Percentiles rank a stretch among this genome's conserved stretches.
Evolutionary conservation across 2,113 vertebrate species (phyloP).

Genomic region (Psilopsiagon aymara): DNA sequence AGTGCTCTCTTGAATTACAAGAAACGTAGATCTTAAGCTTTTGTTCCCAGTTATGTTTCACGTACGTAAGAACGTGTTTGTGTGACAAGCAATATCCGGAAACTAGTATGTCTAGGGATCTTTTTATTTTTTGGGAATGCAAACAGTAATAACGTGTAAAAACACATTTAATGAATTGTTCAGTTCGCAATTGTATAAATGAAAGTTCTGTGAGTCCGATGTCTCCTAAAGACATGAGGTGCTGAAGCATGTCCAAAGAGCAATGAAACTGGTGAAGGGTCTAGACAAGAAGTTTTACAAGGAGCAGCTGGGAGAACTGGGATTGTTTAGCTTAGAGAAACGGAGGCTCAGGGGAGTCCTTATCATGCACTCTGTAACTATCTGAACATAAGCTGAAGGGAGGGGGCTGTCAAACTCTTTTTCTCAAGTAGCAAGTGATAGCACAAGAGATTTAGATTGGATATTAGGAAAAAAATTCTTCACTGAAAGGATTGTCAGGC

Average conservation of each 20-base stretch:
- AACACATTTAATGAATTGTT: background rate
- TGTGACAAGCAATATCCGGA: background rate
- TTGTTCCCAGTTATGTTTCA: background rate
- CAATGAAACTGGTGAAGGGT: background rate
- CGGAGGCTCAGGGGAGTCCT: background rate
- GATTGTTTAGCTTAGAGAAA: background rate
- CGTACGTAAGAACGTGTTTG: background rate
- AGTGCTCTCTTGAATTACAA: background rate
- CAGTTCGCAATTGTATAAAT: background rate
- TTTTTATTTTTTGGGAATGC: background rate
- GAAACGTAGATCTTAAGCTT: background rate
- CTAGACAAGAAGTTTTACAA: background rate
- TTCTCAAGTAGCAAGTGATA: background rate
- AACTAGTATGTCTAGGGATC: background rate
- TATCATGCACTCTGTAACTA: background rate
- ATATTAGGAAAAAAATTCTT: background rate
- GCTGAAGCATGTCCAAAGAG: background rate
- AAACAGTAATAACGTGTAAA: background rate
- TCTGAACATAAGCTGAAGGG: background rate
- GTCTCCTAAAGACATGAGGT: background rate
- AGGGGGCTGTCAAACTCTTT: accelerated
- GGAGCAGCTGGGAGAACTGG: background rate
- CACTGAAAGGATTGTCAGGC: background rate
- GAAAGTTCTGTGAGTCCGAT: background rate
- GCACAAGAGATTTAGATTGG: background rate